Conservation (phyloP, 2,888 invertebrate genomes). For the Brachypalpus laphriformis region DNA sequence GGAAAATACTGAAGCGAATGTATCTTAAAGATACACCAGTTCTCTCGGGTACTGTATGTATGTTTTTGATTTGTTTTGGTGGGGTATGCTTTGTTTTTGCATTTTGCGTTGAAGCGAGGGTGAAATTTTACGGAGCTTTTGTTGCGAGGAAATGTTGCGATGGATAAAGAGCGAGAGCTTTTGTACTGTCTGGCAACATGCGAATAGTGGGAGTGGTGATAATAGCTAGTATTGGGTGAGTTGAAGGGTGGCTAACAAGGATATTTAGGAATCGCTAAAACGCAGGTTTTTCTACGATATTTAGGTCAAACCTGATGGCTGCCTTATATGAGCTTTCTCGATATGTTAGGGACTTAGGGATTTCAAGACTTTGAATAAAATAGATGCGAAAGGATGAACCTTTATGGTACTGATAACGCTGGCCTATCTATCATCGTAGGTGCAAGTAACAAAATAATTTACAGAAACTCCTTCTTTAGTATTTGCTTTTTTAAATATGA, state of each 20-base stretch:
- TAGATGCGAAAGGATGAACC: too few species aligned
- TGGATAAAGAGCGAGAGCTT: slow-evolving; percentile 26
- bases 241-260: background rate
- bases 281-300: too few species aligned
- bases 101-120: background rate
- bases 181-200: slow-evolving; percentile 51
- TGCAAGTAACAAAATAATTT: too few species aligned
- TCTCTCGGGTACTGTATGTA: slow-evolving; percentile 23
- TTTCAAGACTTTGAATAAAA: too few species aligned
- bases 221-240: background rate
- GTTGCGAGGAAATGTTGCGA: slow-evolving; percentile 25
- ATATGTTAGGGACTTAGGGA: too few species aligned
- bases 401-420: too few species aligned
- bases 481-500: too few species aligned
- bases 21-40: slow-evolving; percentile 65
- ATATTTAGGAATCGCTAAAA: background rate
- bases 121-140: slow-evolving; percentile 40
- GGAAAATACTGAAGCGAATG: slow-evolving; percentile 55
- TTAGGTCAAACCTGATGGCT: too few species aligned
- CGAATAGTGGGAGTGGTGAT: slow-evolving; percentile 2
- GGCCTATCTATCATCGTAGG: too few species aligned
- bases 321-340: too few species aligned
- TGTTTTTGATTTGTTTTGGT: slow-evolving; percentile 24
- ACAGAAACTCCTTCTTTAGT: too few species aligned
- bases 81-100: slow-evolving; percentile 17